Percentiles rank a stretch among this genome's conserved stretches.
Conservation (phyloP, 2,888 invertebrate genomes). For the Drosophila atroscutellata region DNA sequence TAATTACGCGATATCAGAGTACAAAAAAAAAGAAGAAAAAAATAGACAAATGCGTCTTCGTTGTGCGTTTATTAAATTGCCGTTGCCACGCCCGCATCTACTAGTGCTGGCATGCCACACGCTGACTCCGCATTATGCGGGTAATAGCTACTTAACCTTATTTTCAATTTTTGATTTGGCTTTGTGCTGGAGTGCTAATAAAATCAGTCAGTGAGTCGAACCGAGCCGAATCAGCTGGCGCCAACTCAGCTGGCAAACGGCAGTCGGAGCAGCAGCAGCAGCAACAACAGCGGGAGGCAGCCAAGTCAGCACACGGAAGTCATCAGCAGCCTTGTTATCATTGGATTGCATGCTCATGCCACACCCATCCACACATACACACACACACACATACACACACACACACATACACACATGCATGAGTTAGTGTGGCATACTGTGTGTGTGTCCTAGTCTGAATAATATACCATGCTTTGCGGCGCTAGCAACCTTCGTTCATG, state of each 20-base stretch:
- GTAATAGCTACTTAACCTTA: slow-evolving; percentile 81
- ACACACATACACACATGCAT: neutral
- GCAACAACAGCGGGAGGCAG: slow-evolving; percentile 36
- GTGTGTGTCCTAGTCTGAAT: slow-evolving; percentile 49
- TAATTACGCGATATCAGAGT: slow-evolving; percentile 60
- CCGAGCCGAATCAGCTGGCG: slow-evolving; percentile 28
- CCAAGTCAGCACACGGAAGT: slow-evolving; percentile 64
- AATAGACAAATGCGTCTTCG: slow-evolving; percentile 1
- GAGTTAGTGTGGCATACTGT: slow-evolving; percentile 1
- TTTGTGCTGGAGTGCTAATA: slow-evolving; percentile 48
- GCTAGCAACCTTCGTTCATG: slow-evolving; percentile 34
- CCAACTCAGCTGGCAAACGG: slow-evolving; percentile 38
- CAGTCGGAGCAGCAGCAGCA: slow-evolving; percentile 20
- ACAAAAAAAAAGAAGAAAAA: slow-evolving; percentile 11
- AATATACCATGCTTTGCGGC: slow-evolving; percentile 70
- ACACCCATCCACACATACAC: neutral
- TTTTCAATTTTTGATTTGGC: slow-evolving; percentile 79
- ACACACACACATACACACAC: neutral
- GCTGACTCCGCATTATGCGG: slow-evolving; percentile 54
- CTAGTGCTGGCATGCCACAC: slow-evolving; percentile 20
- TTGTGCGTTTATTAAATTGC: slow-evolving; percentile 69
- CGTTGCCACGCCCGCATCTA: slow-evolving; percentile 46
- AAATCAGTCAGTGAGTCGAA: slow-evolving; percentile 37
- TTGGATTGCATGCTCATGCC: slow-evolving; percentile 37
- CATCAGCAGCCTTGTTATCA: slow-evolving; percentile 79